phyloP scores from a whole-genome alignment of 2,888 invertebrate species.

The Plebejus argus region DNA sequence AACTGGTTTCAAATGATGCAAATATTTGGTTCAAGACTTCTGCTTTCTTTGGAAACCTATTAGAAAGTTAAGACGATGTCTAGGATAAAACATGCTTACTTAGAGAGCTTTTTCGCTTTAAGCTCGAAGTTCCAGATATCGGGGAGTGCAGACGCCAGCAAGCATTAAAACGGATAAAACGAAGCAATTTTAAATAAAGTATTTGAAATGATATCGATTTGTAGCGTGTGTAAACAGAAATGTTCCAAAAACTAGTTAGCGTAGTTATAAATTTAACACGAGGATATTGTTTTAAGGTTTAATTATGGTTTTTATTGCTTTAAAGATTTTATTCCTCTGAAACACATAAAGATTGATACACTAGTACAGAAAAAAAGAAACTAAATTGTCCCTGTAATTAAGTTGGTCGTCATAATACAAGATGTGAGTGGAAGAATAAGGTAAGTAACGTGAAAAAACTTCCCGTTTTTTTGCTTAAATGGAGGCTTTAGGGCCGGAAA shows the following conservation, averaged over 20 bases:
- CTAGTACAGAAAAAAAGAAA: background rate
- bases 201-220: constrained; percentile 25
- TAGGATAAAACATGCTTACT: constrained; percentile 31
- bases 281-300: background rate
- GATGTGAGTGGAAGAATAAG: no score
- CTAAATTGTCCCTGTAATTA: no score
- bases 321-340: background rate
- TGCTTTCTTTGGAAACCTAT: constrained; percentile 31
- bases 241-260: background rate
- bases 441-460: no score
- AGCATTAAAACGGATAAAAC: constrained; percentile 31
- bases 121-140: constrained; percentile 29
- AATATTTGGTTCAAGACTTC: constrained; percentile 25
- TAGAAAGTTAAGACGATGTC: constrained; percentile 32
- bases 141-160: constrained; percentile 26
- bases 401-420: no score
- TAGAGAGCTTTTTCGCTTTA: constrained; percentile 28
- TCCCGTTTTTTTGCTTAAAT: no score
- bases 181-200: constrained; percentile 26
- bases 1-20: constrained; percentile 24
- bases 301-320: no score
- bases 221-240: background rate
- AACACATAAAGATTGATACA: background rate
- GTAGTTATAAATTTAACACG: background rate
- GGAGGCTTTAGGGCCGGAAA: no score